These are phyloP conservation scores for Melanotus villosus DNA, from an alignment of 2,888 invertebrate genomes.

Conservation along the genomic window DNA sequence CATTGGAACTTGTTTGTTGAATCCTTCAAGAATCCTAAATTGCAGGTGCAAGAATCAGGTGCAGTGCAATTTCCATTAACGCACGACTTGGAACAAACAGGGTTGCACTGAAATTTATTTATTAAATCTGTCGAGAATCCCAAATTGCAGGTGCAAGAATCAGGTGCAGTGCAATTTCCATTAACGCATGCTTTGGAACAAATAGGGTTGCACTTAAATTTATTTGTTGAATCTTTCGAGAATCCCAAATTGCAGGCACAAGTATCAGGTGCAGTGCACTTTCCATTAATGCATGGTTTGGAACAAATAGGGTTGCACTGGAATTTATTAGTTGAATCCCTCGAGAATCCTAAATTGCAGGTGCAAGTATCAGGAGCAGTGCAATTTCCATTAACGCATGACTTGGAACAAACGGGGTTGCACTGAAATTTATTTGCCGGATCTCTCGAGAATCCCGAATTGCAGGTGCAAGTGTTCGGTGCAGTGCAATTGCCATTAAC, in stretches of 20 bases:
- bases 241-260: slow-evolving; percentile 78
- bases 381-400: slow-evolving; percentile 38
- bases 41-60: slow-evolving; percentile 56
- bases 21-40: slow-evolving; percentile 46
- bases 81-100: slow-evolving; percentile 58
- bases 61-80: slow-evolving; percentile 69
- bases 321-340: slow-evolving; percentile 54
- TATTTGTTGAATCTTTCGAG: slow-evolving; percentile 69
- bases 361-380: slow-evolving; percentile 69
- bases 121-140: slow-evolving; percentile 54
- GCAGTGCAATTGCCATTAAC: slow-evolving; percentile 69
- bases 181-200: slow-evolving; percentile 72
- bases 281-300: slow-evolving; percentile 70
- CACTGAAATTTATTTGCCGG: slow-evolving; percentile 44
- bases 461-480: slow-evolving; percentile 51
- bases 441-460: slow-evolving; percentile 31
- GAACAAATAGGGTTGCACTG: slow-evolving; percentile 71
- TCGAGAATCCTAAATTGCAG: slow-evolving; percentile 74
- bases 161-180: slow-evolving; percentile 69
- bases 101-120: slow-evolving; percentile 44
- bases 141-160: slow-evolving; percentile 50
- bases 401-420: slow-evolving; percentile 31
- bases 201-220: slow-evolving; percentile 73
- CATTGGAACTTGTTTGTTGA: slow-evolving; percentile 41
- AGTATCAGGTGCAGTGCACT: slow-evolving; percentile 63